These are phyloP conservation scores for Picus viridis DNA, from an alignment of 2,797 vertebrate genomes.

Conservation along the genomic window DNA sequence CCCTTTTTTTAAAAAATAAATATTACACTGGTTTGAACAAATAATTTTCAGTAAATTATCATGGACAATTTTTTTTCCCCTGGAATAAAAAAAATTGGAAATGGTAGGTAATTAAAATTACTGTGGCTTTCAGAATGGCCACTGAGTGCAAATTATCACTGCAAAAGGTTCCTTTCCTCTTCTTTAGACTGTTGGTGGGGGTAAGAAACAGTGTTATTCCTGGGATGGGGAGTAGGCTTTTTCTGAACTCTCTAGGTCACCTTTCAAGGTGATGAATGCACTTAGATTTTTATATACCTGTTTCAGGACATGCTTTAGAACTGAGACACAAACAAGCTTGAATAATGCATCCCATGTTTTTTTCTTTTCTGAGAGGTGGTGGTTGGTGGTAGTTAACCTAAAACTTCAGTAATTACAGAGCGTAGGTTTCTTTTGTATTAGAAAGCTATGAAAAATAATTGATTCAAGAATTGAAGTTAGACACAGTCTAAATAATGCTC, in stretches of 20 bases:
- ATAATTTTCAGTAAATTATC: conserved; percentile 24
- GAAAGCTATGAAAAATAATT: not conserved
- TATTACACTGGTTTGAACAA: conserved; percentile 52
- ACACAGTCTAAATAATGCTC: not conserved
- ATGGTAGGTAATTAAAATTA: not conserved
- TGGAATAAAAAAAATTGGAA: not conserved
- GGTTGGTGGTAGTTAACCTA: not conserved
- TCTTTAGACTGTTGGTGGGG: not conserved
- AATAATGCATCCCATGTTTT: not conserved
- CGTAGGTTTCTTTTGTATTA: not conserved
- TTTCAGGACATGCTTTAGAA: not conserved
- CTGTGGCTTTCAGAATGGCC: not conserved
- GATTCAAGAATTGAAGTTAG: not conserved
- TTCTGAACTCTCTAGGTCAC: not conserved
- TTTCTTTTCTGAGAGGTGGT: not conserved
- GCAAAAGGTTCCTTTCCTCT: not conserved
- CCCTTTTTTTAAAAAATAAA: conserved; percentile 63
- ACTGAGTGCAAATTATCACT: not conserved
- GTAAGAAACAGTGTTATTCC: not conserved
- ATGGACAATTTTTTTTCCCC: conserved; percentile 1
- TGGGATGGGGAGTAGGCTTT: not conserved
- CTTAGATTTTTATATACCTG: not conserved
- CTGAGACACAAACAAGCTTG: not conserved
- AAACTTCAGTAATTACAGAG: not conserved
- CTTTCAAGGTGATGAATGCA: not conserved